Evolutionary conservation across 2,888 invertebrate genomes (phyloP).

Genomic region (Strigamia transsilvanica): DNA sequence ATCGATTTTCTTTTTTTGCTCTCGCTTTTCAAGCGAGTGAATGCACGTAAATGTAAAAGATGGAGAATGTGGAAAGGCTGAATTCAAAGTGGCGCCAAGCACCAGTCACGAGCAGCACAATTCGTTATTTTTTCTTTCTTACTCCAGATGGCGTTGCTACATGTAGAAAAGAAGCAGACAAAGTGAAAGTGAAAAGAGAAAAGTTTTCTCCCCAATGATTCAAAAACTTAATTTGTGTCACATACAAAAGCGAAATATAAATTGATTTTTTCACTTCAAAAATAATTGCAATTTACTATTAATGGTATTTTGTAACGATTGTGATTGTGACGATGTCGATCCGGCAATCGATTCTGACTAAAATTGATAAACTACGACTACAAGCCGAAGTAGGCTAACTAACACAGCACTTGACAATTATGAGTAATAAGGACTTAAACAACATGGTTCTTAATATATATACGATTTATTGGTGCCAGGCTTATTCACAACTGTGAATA

Average conservation of each 20-base stretch:
- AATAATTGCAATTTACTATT: neutral
- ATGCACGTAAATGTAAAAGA: conserved; percentile 48
- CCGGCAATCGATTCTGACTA: too few species aligned
- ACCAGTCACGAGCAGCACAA: conserved; percentile 18
- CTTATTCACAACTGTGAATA: too few species aligned
- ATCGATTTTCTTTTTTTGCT: conserved; percentile 38
- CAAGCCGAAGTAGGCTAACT: too few species aligned
- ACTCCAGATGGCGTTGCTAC: conserved; percentile 32
- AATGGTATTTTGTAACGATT: neutral
- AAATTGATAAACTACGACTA: too few species aligned
- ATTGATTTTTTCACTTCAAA: neutral
- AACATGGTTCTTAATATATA: too few species aligned
- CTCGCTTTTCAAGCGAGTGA: conserved; percentile 39
- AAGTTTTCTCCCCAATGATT: conserved; percentile 21
- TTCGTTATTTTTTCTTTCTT: conserved; percentile 42
- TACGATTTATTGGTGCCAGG: too few species aligned
- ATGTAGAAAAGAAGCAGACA: conserved; percentile 21
- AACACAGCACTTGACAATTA: too few species aligned
- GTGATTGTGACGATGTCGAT: too few species aligned
- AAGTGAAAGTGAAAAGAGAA: neutral
- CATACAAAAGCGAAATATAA: conserved; percentile 5
- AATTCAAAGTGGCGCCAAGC: conserved; percentile 49
- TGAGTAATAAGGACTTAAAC: too few species aligned
- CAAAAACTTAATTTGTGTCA: conserved; percentile 18
- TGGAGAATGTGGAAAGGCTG: conserved; percentile 40